Conservation (phyloP, 53 echinoderm and acorn worm genomes). For the Paracentrotus lividus region DNA sequence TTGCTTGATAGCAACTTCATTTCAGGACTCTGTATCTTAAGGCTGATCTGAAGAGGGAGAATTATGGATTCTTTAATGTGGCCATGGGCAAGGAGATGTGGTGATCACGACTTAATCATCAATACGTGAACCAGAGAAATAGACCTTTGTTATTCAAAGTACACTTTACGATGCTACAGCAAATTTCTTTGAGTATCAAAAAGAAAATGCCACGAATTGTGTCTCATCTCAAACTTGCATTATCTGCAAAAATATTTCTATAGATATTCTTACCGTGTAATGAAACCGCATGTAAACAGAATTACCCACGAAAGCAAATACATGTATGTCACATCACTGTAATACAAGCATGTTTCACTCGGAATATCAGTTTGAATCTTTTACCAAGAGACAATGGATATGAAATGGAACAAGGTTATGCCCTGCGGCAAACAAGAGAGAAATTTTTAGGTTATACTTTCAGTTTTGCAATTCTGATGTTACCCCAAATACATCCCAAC, state of each 20-base stretch:
- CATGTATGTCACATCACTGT: background rate
- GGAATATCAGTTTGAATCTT: background rate
- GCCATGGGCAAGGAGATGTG: constrained; percentile 20
- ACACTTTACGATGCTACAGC: background rate
- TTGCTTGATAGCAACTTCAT: constrained; percentile 27
- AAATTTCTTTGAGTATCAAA: background rate
- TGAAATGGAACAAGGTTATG: background rate
- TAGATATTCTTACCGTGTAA: background rate
- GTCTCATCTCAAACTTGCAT: background rate
- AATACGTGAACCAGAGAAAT: background rate
- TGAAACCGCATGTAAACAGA: constrained; percentile 37
- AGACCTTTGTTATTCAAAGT: constrained; percentile 21
- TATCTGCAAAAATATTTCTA: constrained; percentile 9
- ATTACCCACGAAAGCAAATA: constrained; percentile 27
- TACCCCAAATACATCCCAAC: background rate
- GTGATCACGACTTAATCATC: constrained; percentile 48
- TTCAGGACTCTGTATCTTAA: background rate
- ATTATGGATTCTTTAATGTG: constrained; percentile 20
- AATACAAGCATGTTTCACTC: background rate
- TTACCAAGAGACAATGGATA: background rate
- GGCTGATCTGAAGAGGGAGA: background rate
- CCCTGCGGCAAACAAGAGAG: background rate
- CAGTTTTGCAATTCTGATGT: background rate
- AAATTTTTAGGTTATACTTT: constrained; percentile 34
- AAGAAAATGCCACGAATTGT: background rate